phyloP scores from a whole-genome alignment of 2,797 vertebrate species.

The Sardinella longiceps region DNA sequence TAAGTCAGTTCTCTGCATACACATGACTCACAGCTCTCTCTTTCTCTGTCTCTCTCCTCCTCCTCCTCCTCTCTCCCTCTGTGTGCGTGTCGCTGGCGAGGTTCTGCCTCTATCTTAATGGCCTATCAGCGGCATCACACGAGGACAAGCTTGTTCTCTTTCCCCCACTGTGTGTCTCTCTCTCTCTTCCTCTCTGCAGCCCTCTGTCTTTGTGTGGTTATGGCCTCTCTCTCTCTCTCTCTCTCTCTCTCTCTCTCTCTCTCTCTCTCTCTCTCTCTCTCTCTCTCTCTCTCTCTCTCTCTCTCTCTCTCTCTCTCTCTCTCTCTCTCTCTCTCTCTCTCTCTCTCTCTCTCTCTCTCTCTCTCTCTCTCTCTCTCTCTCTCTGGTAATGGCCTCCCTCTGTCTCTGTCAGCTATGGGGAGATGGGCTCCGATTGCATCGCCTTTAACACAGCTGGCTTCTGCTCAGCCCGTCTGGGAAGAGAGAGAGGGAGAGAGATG shows the following conservation, averaged over 20 bases:
- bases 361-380: neutral
- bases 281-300: neutral
- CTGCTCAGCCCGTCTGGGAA: too few relatives aligned
- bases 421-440: neutral
- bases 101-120: neutral
- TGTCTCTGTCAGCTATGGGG: neutral
- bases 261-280: neutral
- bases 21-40: too few relatives aligned
- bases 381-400: neutral
- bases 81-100: neutral
- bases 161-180: neutral
- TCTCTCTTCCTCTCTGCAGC: neutral
- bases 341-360: neutral
- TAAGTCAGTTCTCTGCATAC: too few relatives aligned
- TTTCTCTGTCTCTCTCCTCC: neutral
- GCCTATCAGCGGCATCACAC: neutral
- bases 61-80: neutral
- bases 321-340: neutral
- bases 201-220: neutral
- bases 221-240: neutral
- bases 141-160: conserved; percentile 6
- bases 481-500: neutral
- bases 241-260: neutral
- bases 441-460: neutral
- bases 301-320: neutral